phyloP scores from a whole-genome alignment of 2,888 invertebrate genomes.

The Alcis repandata region DNA sequence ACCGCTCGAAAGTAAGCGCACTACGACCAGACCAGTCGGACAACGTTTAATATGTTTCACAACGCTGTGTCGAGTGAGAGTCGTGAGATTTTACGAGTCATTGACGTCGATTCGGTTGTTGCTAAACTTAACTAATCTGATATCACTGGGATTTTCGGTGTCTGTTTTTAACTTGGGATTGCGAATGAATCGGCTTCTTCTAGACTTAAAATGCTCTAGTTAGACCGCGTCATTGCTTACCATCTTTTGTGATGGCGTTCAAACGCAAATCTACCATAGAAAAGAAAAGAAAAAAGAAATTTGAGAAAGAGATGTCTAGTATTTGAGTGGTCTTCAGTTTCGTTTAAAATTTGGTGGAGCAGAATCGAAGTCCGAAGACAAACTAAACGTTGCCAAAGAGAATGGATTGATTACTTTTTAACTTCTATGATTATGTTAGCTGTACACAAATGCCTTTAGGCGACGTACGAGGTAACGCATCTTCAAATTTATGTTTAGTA shows the following conservation, averaged over 20 bases:
- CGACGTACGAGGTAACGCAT: slow-evolving; percentile 63
- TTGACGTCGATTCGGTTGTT: slow-evolving; percentile 48
- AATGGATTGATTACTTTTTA: slow-evolving; percentile 85
- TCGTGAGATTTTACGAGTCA: slow-evolving; percentile 79
- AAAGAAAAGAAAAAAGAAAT: too few relatives aligned
- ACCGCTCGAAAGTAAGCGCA: slow-evolving; percentile 61
- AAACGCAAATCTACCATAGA: too few relatives aligned
- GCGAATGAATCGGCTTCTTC: too few relatives aligned
- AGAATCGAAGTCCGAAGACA: slow-evolving; percentile 57
- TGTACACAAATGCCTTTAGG: slow-evolving; percentile 71
- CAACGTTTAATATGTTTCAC: slow-evolving; percentile 71
- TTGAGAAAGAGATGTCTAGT: too few relatives aligned
- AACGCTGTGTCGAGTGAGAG: slow-evolving; percentile 72
- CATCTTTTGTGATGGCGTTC: too few relatives aligned
- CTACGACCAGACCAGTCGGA: slow-evolving; percentile 54
- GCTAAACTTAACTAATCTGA: too few relatives aligned
- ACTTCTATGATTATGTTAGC: slow-evolving; percentile 79
- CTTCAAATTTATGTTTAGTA: slow-evolving; percentile 70
- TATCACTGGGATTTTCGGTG: too few relatives aligned
- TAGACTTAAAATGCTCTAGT: too few relatives aligned
- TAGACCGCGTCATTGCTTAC: too few relatives aligned
- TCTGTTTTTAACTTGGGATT: too few relatives aligned
- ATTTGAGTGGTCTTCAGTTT: too few relatives aligned
- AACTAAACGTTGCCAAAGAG: slow-evolving; percentile 81
- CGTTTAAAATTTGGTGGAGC: too few relatives aligned